Evolutionary conservation across 2,888 invertebrate species (phyloP).

Genomic region (Ophioninae sp.): DNA sequence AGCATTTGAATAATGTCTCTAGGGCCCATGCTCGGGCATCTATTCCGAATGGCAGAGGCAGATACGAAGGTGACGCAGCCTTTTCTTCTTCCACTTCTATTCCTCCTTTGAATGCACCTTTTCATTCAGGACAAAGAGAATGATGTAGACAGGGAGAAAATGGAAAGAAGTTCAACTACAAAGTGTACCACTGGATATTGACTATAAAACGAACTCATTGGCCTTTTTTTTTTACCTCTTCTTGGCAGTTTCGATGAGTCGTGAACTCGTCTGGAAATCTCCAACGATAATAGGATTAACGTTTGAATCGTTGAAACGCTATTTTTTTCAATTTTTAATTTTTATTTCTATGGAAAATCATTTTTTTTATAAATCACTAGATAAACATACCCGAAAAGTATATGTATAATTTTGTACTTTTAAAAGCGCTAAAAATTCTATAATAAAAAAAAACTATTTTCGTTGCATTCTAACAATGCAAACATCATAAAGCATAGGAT

Average conservation of each 20-base stretch:
- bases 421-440: too few relatives aligned
- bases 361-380: too few relatives aligned
- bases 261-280: not conserved
- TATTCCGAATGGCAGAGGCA: constrained; percentile 54
- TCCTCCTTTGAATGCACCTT: constrained; percentile 23
- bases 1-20: constrained; percentile 68
- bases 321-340: too few relatives aligned
- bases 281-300: not conserved
- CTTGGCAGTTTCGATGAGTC: not conserved
- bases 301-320: too few relatives aligned
- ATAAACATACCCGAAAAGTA: too few relatives aligned
- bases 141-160: constrained; percentile 17
- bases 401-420: too few relatives aligned
- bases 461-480: too few relatives aligned
- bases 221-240: not conserved
- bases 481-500: too few relatives aligned
- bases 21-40: constrained; percentile 46
- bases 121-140: constrained; percentile 24
- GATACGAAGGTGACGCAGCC: constrained; percentile 40
- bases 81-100: constrained; percentile 31
- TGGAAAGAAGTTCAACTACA: constrained; percentile 14
- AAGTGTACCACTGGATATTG: constrained; percentile 24
- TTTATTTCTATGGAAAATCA: too few relatives aligned
- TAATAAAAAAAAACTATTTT: too few relatives aligned
- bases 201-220: not conserved